Conservation (phyloP, 1,140 invertebrate species). For the Aphelinus atriplicis region DNA sequence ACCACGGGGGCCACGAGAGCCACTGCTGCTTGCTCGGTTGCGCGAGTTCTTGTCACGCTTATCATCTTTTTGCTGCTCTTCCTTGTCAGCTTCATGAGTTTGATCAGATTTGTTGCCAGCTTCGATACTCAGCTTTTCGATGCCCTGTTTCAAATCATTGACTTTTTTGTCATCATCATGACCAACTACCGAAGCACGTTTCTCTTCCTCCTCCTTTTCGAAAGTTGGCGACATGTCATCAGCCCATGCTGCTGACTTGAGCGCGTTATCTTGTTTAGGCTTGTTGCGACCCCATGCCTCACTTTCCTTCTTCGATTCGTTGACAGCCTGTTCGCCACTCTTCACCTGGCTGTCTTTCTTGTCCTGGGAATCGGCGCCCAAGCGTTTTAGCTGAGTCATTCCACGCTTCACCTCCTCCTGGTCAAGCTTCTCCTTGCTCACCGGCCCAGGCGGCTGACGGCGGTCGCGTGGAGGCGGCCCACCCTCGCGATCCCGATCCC, state of each 20-base stretch:
- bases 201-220: constrained; percentile 62
- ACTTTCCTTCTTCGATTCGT: constrained; percentile 54
- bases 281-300: constrained; percentile 52
- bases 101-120: not conserved
- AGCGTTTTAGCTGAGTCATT: constrained; percentile 67
- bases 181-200: constrained; percentile 47
- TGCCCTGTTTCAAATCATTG: constrained; percentile 55
- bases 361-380: constrained; percentile 45
- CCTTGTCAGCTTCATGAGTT: constrained; percentile 23
- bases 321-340: constrained; percentile 35
- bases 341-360: constrained; percentile 57
- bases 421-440: constrained; percentile 72
- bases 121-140: constrained; percentile 55
- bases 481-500: constrained; percentile 51
- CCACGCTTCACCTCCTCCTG: constrained; percentile 70
- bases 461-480: constrained; percentile 63
- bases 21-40: constrained; percentile 53
- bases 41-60: constrained; percentile 60
- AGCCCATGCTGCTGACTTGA: constrained; percentile 57
- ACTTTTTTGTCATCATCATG: constrained; percentile 48
- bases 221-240: constrained; percentile 65
- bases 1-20: constrained; percentile 50
- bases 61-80: constrained; percentile 52
- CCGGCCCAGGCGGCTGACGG: constrained; percentile 69
- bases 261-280: constrained; percentile 23